These are phyloP conservation scores for Xenopus laevis DNA, from an alignment of 2,113 vertebrate genomes.

Conservation along the genomic window DNA sequence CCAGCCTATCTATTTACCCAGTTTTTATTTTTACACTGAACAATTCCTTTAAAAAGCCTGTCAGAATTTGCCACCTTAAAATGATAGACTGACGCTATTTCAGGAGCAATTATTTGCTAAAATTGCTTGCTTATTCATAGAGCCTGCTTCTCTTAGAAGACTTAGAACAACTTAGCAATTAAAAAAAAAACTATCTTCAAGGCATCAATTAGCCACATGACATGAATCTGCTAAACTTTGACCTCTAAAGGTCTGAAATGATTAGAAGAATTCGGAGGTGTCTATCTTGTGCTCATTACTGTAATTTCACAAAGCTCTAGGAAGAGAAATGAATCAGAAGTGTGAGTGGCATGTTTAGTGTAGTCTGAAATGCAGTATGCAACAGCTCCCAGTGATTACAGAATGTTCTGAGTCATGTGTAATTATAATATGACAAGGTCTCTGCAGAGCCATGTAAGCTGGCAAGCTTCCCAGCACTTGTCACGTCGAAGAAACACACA, in stretches of 20 bases:
- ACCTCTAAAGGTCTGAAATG: conserved; percentile 16
- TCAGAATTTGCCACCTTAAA: too few relatives aligned
- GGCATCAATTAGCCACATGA: not conserved
- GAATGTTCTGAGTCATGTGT: conserved; percentile 59
- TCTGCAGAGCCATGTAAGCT: conserved; percentile 53
- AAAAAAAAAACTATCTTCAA: not conserved
- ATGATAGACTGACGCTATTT: too few relatives aligned
- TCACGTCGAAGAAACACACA: conserved; percentile 64
- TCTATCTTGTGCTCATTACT: conserved; percentile 44
- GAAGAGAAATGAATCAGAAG: conserved; percentile 46
- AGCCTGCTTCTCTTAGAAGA: too few relatives aligned
- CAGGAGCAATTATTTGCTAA: too few relatives aligned
- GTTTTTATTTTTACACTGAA: too few relatives aligned
- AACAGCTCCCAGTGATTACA: conserved; percentile 54
- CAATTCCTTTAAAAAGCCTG: too few relatives aligned
- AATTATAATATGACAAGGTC: conserved; percentile 62
- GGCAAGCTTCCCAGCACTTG: conserved; percentile 69
- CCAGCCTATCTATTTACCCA: too few relatives aligned
- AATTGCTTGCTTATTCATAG: too few relatives aligned
- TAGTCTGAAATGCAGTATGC: conserved; percentile 46
- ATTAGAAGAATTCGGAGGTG: conserved; percentile 27
- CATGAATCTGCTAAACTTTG: fast-evolving
- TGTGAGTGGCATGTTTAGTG: conserved; percentile 39
- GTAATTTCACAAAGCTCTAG: conserved; percentile 39
- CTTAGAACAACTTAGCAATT: not conserved